These are phyloP conservation scores for Hylaea fasciaria DNA, from an alignment of 2,888 invertebrate species.

Conservation along the genomic window DNA sequence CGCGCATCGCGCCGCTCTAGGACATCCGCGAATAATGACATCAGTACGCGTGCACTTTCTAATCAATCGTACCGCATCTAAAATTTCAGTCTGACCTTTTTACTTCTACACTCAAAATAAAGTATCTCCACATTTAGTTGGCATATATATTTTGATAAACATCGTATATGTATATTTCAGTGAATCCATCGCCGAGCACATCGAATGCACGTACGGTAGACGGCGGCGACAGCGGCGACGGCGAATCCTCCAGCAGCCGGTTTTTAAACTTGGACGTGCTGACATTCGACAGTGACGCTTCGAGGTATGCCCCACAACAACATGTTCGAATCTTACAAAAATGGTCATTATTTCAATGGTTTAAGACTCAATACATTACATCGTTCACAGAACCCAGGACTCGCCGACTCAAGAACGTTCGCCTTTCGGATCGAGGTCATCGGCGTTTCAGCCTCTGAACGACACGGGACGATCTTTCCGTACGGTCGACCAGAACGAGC, in stretches of 20 bases:
- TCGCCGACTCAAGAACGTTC: conserved; percentile 59
- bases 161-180: conserved; percentile 37
- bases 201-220: conserved; percentile 53
- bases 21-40: conserved; percentile 45
- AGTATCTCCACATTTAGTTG: too few relatives aligned
- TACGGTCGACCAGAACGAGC: conserved; percentile 64
- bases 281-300: conserved; percentile 64
- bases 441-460: conserved; percentile 74
- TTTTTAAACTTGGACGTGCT: conserved; percentile 70
- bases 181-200: conserved; percentile 56
- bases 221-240: conserved; percentile 55
- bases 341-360: too few relatives aligned
- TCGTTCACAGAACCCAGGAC: conserved; percentile 59
- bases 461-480: conserved; percentile 62
- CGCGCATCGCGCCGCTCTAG: conserved; percentile 39
- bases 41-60: conserved; percentile 47
- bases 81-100: too few relatives aligned
- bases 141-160: conserved; percentile 20
- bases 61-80: too few relatives aligned
- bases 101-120: too few relatives aligned
- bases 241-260: conserved; percentile 59
- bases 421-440: conserved; percentile 70
- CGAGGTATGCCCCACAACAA: conserved; percentile 49
- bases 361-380: too few relatives aligned
- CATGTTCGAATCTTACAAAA: background rate